phyloP scores from a whole-genome alignment of 2,113 vertebrate genomes.

The Xenopus borealis region DNA sequence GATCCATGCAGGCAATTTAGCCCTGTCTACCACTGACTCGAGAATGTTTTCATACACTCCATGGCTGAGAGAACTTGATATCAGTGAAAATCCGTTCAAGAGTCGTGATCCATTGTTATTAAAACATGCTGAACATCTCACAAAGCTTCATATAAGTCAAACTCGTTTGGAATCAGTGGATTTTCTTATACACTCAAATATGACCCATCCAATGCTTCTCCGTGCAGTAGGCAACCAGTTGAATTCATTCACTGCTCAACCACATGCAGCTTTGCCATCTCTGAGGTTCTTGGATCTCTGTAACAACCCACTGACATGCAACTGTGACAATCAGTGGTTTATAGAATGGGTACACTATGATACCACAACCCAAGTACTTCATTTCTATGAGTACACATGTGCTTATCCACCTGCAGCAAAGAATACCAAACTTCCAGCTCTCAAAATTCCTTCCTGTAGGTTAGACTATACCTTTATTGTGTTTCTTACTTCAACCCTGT shows the following conservation, averaged over 20 bases:
- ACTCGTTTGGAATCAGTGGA: constrained; percentile 56
- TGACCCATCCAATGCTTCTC: constrained; percentile 55
- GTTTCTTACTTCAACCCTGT: constrained; percentile 50
- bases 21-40: constrained; percentile 45
- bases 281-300: constrained; percentile 60
- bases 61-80: constrained; percentile 54
- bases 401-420: constrained; percentile 56
- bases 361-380: constrained; percentile 59
- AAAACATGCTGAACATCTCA: constrained; percentile 50
- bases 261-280: constrained; percentile 51
- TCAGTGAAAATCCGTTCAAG: constrained; percentile 58
- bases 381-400: constrained; percentile 60
- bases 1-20: constrained; percentile 51
- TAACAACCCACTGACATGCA: constrained; percentile 63
- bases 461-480: constrained; percentile 48
- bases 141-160: constrained; percentile 55
- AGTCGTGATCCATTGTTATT: constrained; percentile 54
- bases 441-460: constrained; percentile 49
- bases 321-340: constrained; percentile 63
- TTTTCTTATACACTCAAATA: constrained; percentile 54
- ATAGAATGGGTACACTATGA: constrained; percentile 49
- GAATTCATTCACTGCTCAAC: constrained; percentile 43
- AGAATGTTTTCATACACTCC: constrained; percentile 57
- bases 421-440: constrained; percentile 50
- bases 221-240: constrained; percentile 55